Conservation (phyloP, 2,888 invertebrate genomes). For the Xylocampa areola region DNA sequence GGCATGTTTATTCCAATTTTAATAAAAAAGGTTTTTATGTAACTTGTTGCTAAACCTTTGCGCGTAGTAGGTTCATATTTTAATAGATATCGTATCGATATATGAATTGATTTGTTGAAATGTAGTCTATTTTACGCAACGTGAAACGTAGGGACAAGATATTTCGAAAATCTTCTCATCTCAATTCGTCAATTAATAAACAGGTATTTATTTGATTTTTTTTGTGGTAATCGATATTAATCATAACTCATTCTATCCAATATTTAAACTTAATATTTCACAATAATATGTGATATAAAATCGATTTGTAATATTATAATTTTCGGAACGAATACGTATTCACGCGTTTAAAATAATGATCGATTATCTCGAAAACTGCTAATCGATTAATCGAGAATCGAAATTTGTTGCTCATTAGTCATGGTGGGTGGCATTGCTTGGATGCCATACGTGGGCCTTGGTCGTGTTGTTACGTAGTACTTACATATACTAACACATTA, state of each 20-base stretch:
- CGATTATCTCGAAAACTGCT: constrained; percentile 6
- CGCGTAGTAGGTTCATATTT: constrained; percentile 19
- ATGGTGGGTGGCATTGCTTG: constrained; percentile 18
- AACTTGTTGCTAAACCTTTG: constrained; percentile 27
- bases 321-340: neutral
- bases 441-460: constrained; percentile 41
- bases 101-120: constrained; percentile 28
- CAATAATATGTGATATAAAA: neutral
- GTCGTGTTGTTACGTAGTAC: constrained; percentile 17
- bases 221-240: no score
- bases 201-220: no score
- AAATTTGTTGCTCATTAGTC: constrained; percentile 20
- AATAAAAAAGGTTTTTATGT: constrained; percentile 41
- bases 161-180: constrained; percentile 1
- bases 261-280: neutral
- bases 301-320: neutral
- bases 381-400: constrained; percentile 20
- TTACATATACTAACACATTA: no score
- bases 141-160: neutral
- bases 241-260: no score
- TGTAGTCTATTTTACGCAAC: neutral
- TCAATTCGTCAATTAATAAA: neutral
- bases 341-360: neutral
- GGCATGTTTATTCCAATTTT: constrained; percentile 30
- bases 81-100: constrained; percentile 39